These are phyloP conservation scores for Danio aesculapii DNA, from an alignment of 2,797 vertebrate species.

Conservation along the genomic window DNA sequence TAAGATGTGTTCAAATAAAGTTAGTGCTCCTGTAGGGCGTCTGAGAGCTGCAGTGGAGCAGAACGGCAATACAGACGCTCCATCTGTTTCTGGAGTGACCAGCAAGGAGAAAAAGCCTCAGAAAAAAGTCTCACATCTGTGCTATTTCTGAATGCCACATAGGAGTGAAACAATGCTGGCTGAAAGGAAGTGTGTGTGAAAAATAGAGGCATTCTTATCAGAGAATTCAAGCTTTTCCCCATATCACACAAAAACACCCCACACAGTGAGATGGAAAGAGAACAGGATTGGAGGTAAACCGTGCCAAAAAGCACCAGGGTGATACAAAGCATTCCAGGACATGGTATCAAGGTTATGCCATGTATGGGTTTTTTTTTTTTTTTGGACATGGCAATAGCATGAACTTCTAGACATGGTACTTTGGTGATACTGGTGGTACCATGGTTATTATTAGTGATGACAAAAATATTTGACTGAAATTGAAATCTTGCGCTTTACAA, in stretches of 20 bases:
- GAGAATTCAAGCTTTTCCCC: slow-evolving; percentile 14
- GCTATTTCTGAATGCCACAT: slow-evolving; percentile 8
- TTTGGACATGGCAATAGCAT: background rate
- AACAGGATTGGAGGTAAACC: background rate
- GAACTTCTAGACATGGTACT: background rate
- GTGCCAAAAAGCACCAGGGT: slow-evolving; percentile 3
- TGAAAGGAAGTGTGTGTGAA: background rate
- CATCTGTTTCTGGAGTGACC: slow-evolving; percentile 17
- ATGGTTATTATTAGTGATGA: background rate
- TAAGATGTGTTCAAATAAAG: slow-evolving; percentile 7
- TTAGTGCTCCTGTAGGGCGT: background rate
- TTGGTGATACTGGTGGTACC: background rate
- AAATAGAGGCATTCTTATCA: slow-evolving; percentile 22
- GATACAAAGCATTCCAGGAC: background rate
- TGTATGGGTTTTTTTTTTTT: background rate
- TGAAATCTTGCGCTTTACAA: too few species aligned
- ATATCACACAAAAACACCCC: slow-evolving; percentile 17
- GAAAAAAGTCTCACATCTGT: slow-evolving; percentile 20
- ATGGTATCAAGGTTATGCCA: background rate
- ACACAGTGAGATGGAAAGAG: background rate
- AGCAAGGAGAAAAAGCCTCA: slow-evolving; percentile 2
- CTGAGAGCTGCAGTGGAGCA: slow-evolving; percentile 1
- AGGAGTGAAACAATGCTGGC: background rate
- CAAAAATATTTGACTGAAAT: too few species aligned
- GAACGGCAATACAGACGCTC: background rate